Evolutionary conservation across 2,113 vertebrate genomes (phyloP).

Genomic region (Larimichthys polyactis): DNA sequence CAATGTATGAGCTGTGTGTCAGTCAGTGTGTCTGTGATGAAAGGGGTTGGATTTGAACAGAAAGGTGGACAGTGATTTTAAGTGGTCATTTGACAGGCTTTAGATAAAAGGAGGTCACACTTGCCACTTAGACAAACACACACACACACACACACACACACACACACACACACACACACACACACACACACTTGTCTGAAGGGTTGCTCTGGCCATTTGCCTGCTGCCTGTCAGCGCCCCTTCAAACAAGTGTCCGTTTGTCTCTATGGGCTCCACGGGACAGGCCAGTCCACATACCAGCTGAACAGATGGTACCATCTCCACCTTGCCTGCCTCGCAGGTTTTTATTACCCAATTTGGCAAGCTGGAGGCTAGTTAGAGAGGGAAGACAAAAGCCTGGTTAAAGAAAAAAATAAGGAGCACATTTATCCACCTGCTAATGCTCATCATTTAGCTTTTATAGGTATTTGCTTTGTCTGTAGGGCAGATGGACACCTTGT

Average conservation of each 20-base stretch:
- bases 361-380: conserved; percentile 18
- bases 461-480: conserved; percentile 49
- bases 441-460: conserved; percentile 58
- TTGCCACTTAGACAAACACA: neutral
- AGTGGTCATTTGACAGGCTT: conserved; percentile 18
- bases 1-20: neutral
- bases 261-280: conserved; percentile 1
- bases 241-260: conserved; percentile 22
- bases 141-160: neutral
- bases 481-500: conserved; percentile 49
- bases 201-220: conserved; percentile 43
- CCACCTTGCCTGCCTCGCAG: conserved; percentile 27
- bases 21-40: neutral
- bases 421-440: conserved; percentile 50
- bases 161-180: neutral
- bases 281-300: conserved; percentile 21
- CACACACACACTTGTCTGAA: conserved; percentile 35
- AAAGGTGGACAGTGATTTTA: neutral
- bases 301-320: conserved; percentile 53
- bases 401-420: conserved; percentile 14
- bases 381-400: conserved; percentile 6
- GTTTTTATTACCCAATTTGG: conserved; percentile 61
- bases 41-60: neutral
- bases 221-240: conserved; percentile 50
- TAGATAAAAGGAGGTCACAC: conserved; percentile 39